phyloP scores from a whole-genome alignment of 2,113 vertebrate genomes.

The Heterocephalus glaber region DNA sequence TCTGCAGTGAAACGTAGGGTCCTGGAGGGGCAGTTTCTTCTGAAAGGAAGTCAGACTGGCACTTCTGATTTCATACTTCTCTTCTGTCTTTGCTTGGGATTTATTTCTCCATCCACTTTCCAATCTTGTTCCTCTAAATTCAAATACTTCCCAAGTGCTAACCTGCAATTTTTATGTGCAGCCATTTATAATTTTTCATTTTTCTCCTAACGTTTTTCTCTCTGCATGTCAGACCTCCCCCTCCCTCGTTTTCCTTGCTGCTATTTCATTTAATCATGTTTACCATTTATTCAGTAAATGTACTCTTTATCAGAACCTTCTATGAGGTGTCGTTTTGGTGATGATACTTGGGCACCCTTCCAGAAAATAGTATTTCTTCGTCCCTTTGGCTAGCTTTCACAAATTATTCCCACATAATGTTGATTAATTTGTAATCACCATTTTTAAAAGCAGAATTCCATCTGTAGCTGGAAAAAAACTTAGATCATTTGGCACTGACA shows the following conservation, averaged over 20 bases:
- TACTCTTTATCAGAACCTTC: conserved; percentile 37
- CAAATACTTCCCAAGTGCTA: conserved; percentile 33
- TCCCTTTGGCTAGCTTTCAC: conserved; percentile 59
- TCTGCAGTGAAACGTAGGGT: no score
- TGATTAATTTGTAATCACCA: conserved; percentile 54
- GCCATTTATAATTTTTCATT: conserved; percentile 70
- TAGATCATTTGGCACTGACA: conserved; percentile 75
- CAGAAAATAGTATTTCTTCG: conserved; percentile 63
- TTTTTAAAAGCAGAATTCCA: conserved; percentile 63
- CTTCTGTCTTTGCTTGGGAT: conserved; percentile 5
- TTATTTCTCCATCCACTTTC: conserved; percentile 49
- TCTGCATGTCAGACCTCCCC: background rate
- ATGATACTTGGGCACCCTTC: conserved; percentile 47
- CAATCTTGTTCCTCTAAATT: conserved; percentile 57
- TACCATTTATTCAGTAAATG: conserved; percentile 70
- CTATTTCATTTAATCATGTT: conserved; percentile 67
- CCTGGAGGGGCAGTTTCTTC: background rate
- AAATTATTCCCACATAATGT: conserved; percentile 51
- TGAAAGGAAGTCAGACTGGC: background rate
- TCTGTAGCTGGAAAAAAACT: conserved; percentile 51
- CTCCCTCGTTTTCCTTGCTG: conserved; percentile 26
- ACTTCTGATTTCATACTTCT: background rate
- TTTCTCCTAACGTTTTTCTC: conserved; percentile 57
- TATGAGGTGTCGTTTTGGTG: conserved; percentile 67
- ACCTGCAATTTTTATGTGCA: conserved; percentile 48